A percentile compares a stretch with the other conserved stretches of the same genome.
Evolutionary conservation across 2,113 vertebrate genomes (phyloP).

Genomic region (Neomonachus schauinslandi): DNA sequence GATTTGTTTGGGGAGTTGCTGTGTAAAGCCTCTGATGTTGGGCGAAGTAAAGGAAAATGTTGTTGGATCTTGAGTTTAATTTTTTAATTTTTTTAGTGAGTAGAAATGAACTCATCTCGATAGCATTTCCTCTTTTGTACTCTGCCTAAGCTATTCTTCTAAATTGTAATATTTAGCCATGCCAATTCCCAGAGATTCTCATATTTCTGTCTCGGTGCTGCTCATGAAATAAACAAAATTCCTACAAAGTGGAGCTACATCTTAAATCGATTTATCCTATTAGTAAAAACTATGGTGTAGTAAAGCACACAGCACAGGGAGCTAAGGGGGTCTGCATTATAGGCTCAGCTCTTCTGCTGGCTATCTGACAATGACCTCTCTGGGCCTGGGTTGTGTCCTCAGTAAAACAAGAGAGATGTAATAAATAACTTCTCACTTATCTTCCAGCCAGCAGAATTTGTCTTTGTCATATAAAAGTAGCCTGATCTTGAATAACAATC

Average conservation of each 20-base stretch:
- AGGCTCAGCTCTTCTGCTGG: neutral
- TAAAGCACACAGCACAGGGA: neutral
- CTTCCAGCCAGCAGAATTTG: constrained; percentile 19
- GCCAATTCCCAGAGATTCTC: constrained; percentile 73
- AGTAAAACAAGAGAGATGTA: neutral
- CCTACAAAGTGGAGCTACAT: constrained; percentile 71
- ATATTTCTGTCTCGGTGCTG: constrained; percentile 82
- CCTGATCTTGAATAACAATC: neutral
- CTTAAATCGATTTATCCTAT: constrained; percentile 73
- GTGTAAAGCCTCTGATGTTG: neutral
- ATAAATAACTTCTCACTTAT: neutral
- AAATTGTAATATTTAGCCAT: constrained; percentile 80
- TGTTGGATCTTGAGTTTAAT: constrained; percentile 27
- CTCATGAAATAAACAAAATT: constrained; percentile 84
- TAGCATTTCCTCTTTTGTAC: constrained; percentile 84
- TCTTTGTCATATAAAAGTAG: constrained; percentile 23
- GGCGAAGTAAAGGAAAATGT: constrained; percentile 42
- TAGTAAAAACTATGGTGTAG: neutral
- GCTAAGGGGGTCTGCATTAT: neutral
- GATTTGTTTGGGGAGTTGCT: constrained; percentile 8
- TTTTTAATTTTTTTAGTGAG: constrained; percentile 75
- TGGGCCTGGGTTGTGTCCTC: neutral
- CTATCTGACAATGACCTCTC: neutral
- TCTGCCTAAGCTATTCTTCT: constrained; percentile 82
- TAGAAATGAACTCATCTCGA: constrained; percentile 85